phyloP scores from a whole-genome alignment of 2,113 vertebrate species.

The Synodontis membranacea region DNA sequence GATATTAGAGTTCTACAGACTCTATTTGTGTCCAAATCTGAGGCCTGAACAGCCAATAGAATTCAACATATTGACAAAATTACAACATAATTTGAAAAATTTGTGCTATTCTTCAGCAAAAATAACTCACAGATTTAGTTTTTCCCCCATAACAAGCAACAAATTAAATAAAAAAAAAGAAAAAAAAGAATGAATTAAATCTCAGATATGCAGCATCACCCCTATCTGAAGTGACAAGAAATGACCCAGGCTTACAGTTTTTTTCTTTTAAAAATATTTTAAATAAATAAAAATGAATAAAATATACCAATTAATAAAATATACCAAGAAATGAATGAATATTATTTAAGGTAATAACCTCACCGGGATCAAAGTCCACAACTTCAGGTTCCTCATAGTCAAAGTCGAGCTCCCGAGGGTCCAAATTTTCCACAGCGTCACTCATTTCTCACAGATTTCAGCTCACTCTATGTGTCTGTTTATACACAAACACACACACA shows the following conservation, averaged over 20 bases:
- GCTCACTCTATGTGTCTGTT: slow-evolving; percentile 69
- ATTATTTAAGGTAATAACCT: background rate
- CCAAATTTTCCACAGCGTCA: slow-evolving; percentile 86
- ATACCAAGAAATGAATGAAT: background rate
- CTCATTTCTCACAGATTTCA: slow-evolving; percentile 84
- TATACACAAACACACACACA: slow-evolving; percentile 12
- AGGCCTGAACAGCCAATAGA: background rate
- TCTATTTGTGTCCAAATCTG: background rate
- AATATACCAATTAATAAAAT: background rate
- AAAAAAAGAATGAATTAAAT: background rate
- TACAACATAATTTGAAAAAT: background rate
- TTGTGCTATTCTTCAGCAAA: too few species aligned
- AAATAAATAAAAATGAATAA: background rate
- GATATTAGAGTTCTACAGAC: background rate
- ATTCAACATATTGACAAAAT: background rate
- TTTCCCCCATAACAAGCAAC: too few species aligned
- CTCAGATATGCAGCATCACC: background rate
- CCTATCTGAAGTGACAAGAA: too few species aligned
- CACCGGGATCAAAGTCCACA: slow-evolving; percentile 70
- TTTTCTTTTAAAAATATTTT: background rate
- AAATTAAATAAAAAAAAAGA: too few species aligned
- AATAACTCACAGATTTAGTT: background rate
- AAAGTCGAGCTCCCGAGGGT: slow-evolving; percentile 86
- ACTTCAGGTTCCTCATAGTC: slow-evolving; percentile 82
- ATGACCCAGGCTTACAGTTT: background rate